A percentile compares a stretch with the other conserved stretches of the same genome.
Conservation (phyloP, 1,140 invertebrate species). For the Zeugodacus cucurbitae region DNA sequence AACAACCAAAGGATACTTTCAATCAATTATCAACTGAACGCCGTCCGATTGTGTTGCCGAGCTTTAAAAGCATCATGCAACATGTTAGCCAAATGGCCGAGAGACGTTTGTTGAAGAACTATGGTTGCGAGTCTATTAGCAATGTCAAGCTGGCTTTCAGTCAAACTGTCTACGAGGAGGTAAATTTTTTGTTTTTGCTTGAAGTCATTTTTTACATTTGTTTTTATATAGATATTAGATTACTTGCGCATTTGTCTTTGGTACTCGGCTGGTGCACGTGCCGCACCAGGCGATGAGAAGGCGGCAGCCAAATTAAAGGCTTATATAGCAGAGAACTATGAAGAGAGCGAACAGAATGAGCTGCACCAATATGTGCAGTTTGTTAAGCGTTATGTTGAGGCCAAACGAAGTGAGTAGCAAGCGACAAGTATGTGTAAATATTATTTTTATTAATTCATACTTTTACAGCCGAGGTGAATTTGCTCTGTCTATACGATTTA, state of each 20-base stretch:
- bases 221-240: slow-evolving; percentile 73
- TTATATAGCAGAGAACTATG: slow-evolving; percentile 56
- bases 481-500: slow-evolving; percentile 61
- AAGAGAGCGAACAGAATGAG: slow-evolving; percentile 54
- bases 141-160: slow-evolving; percentile 77
- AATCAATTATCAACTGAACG: slow-evolving; percentile 61
- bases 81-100: slow-evolving; percentile 65
- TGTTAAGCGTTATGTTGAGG: slow-evolving; percentile 60
- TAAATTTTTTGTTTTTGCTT: slow-evolving; percentile 50
- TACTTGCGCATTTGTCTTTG: slow-evolving; percentile 81
- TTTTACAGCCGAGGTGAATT: slow-evolving; percentile 55
- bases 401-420: slow-evolving; percentile 58
- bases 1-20: slow-evolving; percentile 54
- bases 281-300: slow-evolving; percentile 64
- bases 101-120: slow-evolving; percentile 63
- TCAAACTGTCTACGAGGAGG: slow-evolving; percentile 74
- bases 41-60: slow-evolving; percentile 62
- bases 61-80: slow-evolving; percentile 60
- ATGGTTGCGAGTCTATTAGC: slow-evolving; percentile 69
- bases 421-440: background rate
- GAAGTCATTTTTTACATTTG: background rate
- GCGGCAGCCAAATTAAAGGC: slow-evolving; percentile 51
- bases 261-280: slow-evolving; percentile 63
- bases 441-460: background rate
- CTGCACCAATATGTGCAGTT: slow-evolving; percentile 64